phyloP scores from a whole-genome alignment of 2,888 invertebrate species.

The Melieria crassipennis region DNA sequence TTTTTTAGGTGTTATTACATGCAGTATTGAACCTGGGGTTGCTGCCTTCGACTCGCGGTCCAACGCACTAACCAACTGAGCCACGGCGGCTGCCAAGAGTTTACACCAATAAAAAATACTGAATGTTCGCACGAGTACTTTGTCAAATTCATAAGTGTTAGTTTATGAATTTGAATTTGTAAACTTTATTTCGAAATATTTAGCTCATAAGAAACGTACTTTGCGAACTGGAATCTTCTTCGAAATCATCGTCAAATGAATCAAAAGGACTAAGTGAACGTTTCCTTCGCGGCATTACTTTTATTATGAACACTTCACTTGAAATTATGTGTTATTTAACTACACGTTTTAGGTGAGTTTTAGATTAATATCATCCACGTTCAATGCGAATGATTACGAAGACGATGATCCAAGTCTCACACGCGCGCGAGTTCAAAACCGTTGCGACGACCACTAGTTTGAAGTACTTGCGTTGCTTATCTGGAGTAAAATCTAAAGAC shows the following conservation, averaged over 20 bases:
- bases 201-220: constrained; percentile 47
- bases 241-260: constrained; percentile 62
- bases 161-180: not conserved
- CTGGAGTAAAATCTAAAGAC: not conserved
- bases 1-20: too few species aligned
- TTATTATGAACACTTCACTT: not conserved
- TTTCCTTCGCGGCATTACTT: constrained; percentile 58
- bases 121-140: too few species aligned
- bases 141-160: too few species aligned
- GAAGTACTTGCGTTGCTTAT: not conserved
- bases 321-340: not conserved
- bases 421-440: not conserved
- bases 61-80: too few species aligned
- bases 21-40: too few species aligned
- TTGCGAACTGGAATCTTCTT: constrained; percentile 63
- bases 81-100: too few species aligned
- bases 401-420: too few species aligned
- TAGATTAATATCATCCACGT: too few species aligned
- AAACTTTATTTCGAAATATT: not conserved
- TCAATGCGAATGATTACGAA: too few species aligned
- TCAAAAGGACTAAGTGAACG: constrained; percentile 59
- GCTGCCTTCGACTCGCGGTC: too few species aligned
- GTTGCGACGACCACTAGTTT: not conserved
- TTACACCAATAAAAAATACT: too few species aligned
- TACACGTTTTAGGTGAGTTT: too few species aligned